Conservation (phyloP, 2,113 vertebrate genomes). For the Pteropus alecto region DNA sequence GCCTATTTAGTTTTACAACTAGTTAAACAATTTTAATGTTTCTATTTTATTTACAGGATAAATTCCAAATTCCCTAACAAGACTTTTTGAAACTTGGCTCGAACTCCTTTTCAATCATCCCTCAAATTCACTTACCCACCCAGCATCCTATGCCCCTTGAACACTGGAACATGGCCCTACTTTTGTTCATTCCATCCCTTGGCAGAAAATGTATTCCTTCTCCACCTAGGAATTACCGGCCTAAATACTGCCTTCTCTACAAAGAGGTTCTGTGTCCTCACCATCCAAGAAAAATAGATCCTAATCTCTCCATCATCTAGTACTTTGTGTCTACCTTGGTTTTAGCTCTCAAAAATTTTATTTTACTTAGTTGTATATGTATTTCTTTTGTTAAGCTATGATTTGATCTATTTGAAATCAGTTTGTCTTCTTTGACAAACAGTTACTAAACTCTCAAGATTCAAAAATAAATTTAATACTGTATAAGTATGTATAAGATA, state of each 20-base stretch:
- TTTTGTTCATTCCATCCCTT: not conserved
- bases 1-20: not conserved
- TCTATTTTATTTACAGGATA: not conserved
- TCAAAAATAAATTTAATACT: not conserved
- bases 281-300: not conserved
- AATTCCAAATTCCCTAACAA: not conserved
- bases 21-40: not conserved
- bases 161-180: not conserved
- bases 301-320: not conserved
- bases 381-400: not conserved
- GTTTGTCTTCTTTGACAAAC: not conserved
- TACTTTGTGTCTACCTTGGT: not conserved
- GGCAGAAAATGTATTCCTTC: not conserved
- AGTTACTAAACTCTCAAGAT: not conserved
- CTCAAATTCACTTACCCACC: not conserved
- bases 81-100: not conserved
- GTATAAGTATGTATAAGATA: not conserved
- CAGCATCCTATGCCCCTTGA: not conserved
- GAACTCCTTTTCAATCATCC: not conserved
- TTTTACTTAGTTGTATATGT: not conserved
- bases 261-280: not conserved
- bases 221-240: not conserved
- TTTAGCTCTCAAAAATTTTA: not conserved
- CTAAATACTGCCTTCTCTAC: not conserved
- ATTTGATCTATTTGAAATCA: not conserved